Percentiles rank a stretch among this genome's conserved stretches.
phyloP scores from a whole-genome alignment of 2,113 vertebrate species.

The Dolichallabes microphthalmus region DNA sequence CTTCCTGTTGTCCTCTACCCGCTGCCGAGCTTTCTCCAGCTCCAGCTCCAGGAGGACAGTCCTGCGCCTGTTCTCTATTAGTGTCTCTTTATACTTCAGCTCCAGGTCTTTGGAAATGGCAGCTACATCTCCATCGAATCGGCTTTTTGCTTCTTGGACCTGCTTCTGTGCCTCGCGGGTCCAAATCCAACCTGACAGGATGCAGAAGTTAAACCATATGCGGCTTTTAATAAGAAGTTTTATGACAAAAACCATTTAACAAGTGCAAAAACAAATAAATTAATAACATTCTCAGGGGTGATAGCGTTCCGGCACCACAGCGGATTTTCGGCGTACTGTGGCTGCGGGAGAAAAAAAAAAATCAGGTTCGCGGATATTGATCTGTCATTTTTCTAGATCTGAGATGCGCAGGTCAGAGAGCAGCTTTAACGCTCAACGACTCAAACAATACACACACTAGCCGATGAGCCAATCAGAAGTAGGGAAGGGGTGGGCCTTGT shows the following conservation, averaged over 20 bases:
- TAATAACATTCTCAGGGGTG: neutral
- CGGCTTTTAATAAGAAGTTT: neutral
- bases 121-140: slow-evolving; percentile 71
- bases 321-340: too few relatives aligned
- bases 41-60: slow-evolving; percentile 84
- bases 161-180: slow-evolving; percentile 88
- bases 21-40: slow-evolving; percentile 87
- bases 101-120: slow-evolving; percentile 80
- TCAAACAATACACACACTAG: too few relatives aligned
- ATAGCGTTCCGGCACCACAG: too few relatives aligned
- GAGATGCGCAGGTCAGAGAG: too few relatives aligned
- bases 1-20: slow-evolving; percentile 82
- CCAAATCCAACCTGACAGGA: slow-evolving; percentile 91
- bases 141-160: slow-evolving; percentile 78
- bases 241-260: neutral
- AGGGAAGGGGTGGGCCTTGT: too few relatives aligned
- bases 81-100: slow-evolving; percentile 78
- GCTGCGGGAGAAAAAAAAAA: too few relatives aligned
- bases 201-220: neutral
- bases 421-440: too few relatives aligned
- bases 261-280: neutral
- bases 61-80: slow-evolving; percentile 78
- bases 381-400: too few relatives aligned
- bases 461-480: too few relatives aligned
- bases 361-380: too few relatives aligned